These are phyloP conservation scores for Epinephelus fuscoguttatus DNA, from an alignment of 2,113 vertebrate genomes.

Conservation along the genomic window DNA sequence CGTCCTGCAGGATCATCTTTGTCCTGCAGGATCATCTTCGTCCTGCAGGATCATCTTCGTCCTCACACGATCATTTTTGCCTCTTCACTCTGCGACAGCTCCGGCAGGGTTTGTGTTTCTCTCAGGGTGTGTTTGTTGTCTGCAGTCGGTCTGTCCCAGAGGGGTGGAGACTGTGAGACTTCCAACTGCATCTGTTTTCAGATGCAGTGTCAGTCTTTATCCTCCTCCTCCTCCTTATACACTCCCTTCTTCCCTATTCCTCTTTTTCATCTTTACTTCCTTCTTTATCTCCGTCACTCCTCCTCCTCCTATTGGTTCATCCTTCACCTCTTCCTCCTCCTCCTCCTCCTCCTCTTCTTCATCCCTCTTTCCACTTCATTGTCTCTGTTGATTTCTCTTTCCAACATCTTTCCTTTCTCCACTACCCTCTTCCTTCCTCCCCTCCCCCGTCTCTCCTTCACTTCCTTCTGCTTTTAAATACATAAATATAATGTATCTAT, in stretches of 20 bases:
- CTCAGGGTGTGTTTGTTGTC: constrained; percentile 24
- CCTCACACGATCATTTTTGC: not conserved
- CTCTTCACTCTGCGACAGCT: not conserved
- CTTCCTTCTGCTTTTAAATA: constrained; percentile 9
- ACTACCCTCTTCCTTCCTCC: no score
- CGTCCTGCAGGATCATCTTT: no score
- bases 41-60: no score
- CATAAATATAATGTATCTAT: not conserved
- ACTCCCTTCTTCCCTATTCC: not conserved
- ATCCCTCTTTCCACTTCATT: not conserved
- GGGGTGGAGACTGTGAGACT: constrained; percentile 14
- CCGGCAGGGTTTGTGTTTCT: not conserved
- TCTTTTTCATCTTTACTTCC: not conserved
- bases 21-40: no score
- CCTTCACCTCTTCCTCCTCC: not conserved
- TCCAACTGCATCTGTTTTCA: constrained; percentile 10
- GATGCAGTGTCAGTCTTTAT: not conserved
- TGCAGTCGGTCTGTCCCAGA: constrained; percentile 9
- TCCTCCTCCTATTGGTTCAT: not conserved
- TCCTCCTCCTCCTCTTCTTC: not conserved
- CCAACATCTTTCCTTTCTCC: not conserved
- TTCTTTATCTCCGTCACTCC: not conserved
- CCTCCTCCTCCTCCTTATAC: not conserved
- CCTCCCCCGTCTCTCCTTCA: not conserved
- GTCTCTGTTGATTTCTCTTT: not conserved